Evolutionary conservation across 1,140 invertebrate species (phyloP).

Genomic region (Octopus sinensis): DNA sequence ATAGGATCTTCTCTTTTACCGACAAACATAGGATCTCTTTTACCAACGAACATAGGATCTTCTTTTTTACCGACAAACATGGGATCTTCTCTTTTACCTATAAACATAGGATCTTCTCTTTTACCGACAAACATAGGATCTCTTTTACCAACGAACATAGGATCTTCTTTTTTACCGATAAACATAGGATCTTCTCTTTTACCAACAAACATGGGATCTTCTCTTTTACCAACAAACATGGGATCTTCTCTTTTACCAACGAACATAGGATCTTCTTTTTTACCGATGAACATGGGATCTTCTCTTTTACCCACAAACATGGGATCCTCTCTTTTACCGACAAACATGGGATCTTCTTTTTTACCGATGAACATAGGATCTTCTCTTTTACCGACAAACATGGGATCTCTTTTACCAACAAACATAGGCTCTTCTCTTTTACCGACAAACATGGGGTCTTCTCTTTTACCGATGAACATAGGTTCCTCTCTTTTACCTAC

Average conservation of each 20-base stretch:
- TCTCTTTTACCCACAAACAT: constrained; percentile 25
- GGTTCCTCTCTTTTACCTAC: constrained; percentile 12
- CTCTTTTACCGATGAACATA: constrained; percentile 20
- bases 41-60: constrained; percentile 21
- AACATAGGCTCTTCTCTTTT: constrained; percentile 23
- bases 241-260: not conserved
- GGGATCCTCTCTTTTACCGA: constrained; percentile 23
- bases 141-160: constrained; percentile 24
- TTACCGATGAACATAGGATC: constrained; percentile 26
- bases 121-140: constrained; percentile 24
- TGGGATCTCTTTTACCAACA: constrained; percentile 21
- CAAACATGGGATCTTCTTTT: constrained; percentile 17
- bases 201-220: not conserved
- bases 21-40: constrained; percentile 11
- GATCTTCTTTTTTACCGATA: constrained; percentile 24
- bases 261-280: not conserved
- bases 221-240: not conserved
- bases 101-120: constrained; percentile 19
- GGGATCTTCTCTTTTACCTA: constrained; percentile 18
- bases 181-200: constrained; percentile 27
- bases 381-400: constrained; percentile 23
- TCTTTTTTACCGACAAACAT: not conserved
- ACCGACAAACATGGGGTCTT: constrained; percentile 21
- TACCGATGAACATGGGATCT: too few relatives aligned
- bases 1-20: not conserved